Percentiles rank a stretch among this genome's conserved stretches.
These are phyloP conservation scores for Agapornis roseicollis DNA, from an alignment of 2,113 vertebrate genomes.

Conservation along the genomic window DNA sequence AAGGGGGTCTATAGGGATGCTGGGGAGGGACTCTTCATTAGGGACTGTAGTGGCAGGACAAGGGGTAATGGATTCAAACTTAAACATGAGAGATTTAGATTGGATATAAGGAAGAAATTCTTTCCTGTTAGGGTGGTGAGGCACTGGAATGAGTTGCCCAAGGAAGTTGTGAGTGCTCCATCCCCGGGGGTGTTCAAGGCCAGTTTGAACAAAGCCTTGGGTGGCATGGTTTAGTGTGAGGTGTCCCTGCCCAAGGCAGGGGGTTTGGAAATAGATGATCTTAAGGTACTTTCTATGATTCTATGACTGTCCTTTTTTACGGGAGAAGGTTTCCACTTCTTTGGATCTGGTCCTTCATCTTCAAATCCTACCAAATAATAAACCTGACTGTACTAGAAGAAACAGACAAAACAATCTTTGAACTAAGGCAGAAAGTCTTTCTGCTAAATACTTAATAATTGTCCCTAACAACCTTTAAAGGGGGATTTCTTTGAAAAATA, in stretches of 20 bases:
- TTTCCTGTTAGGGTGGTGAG: too few species aligned
- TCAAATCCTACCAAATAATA: not conserved
- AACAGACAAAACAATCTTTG: not conserved
- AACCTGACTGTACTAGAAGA: not conserved
- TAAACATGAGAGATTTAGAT: too few species aligned
- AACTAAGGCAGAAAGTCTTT: not conserved
- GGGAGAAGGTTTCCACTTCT: not conserved
- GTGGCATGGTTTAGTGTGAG: too few species aligned
- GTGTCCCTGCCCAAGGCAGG: not conserved
- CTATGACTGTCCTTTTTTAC: not conserved
- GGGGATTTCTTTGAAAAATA: not conserved
- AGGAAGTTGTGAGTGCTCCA: too few species aligned
- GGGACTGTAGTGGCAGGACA: too few species aligned
- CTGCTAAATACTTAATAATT: not conserved
- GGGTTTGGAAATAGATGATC: not conserved
- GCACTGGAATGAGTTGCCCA: too few species aligned
- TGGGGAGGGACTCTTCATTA: too few species aligned
- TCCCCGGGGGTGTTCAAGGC: too few species aligned
- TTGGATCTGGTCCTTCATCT: not conserved
- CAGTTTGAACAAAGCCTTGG: too few species aligned
- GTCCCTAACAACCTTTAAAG: not conserved
- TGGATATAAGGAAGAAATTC: too few species aligned
- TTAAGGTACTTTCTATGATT: not conserved
- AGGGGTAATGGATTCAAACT: too few species aligned
- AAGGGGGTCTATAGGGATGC: too few species aligned